These are phyloP conservation scores for Otocyon megalotis DNA, from an alignment of 2,113 vertebrate genomes.

Conservation along the genomic window DNA sequence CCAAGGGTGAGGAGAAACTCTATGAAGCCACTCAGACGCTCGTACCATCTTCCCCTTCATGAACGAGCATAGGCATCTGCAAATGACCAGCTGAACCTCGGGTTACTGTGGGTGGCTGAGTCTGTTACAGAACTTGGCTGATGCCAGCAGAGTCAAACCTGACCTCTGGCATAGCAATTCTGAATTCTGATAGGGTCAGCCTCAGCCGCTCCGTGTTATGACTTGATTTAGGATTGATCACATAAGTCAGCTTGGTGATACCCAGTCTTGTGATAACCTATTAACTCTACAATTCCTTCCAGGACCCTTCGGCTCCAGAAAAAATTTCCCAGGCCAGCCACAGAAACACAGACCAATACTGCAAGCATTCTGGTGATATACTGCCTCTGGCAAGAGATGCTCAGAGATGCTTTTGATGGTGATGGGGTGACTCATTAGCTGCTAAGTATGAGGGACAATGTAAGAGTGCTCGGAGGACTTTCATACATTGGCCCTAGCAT, in stretches of 20 bases:
- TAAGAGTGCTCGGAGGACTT: not conserved
- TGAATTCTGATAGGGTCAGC: not conserved
- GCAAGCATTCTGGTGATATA: not conserved
- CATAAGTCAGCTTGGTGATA: not conserved
- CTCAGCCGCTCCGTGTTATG: not conserved
- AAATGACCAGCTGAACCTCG: not conserved
- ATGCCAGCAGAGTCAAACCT: not conserved
- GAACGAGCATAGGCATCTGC: not conserved
- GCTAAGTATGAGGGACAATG: not conserved
- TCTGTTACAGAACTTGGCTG: not conserved
- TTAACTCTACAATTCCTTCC: slow-evolving; percentile 6
- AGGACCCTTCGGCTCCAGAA: not conserved
- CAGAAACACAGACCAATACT: not conserved
- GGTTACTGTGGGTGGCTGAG: not conserved
- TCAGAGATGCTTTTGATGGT: slow-evolving; percentile 34
- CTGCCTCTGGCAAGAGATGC: not conserved
- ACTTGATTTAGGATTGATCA: not conserved
- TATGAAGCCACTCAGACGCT: not conserved
- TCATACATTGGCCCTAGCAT: not conserved
- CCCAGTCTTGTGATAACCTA: not conserved
- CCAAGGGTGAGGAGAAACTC: not conserved
- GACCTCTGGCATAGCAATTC: not conserved
- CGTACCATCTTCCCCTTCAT: too few species aligned
- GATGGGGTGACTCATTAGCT: not conserved
- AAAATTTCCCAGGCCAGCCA: not conserved